Evolutionary conservation across 2,113 vertebrate species (phyloP), one percentile per base, ranked within the genome.

Genomic region (Ranitomeya variabilis): DNA sequence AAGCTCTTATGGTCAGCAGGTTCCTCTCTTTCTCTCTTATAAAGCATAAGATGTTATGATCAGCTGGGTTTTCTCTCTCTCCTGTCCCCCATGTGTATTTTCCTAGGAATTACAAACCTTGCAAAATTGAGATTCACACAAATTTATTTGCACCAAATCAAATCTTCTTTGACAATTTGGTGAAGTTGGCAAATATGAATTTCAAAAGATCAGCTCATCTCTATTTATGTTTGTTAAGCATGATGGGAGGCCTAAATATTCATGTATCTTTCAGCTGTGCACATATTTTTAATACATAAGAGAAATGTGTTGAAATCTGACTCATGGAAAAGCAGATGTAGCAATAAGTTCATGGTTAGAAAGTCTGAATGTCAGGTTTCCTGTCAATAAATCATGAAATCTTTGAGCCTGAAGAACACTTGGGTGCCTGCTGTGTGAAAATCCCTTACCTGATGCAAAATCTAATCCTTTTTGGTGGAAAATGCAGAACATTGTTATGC

Each of bases 371-470:
- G 66, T 31, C 54, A 85, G 67, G 57, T 85, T 85, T 85, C 83
- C 67, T 85, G 83, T 57, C 83, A 85, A 85, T 85, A 74, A 85
- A 85, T 85, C 69, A 85, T 19, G 55, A 21, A 13, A 31, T 54
- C 73, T 14, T 57, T 85, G 21, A 11, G 51, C 26, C n/a, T 74
- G 67, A 74, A 74, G 83, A 74, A 59, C 23, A 59, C 66, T 85
- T 73, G n/a, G 67, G 54, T 85, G 59, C 80, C 80, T 82, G 59
- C 80, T 82, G 80, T 45, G 80, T 82, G 31, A 15, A 59, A 74
- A 85, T 85, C 55, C 83, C 83, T 73, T 57, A 85, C 83, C 83
- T 85, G 83, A 23, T 74, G 23, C 54, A 73, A 73, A 13, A 59
- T 59, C 9, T 37, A 85, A 85, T 59, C n/a, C 54, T 74, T 37